Evolutionary conservation across 2,113 vertebrate genomes (phyloP), one percentile per base, ranked within the genome.

Genomic region (Tachycineta bicolor): DNA sequence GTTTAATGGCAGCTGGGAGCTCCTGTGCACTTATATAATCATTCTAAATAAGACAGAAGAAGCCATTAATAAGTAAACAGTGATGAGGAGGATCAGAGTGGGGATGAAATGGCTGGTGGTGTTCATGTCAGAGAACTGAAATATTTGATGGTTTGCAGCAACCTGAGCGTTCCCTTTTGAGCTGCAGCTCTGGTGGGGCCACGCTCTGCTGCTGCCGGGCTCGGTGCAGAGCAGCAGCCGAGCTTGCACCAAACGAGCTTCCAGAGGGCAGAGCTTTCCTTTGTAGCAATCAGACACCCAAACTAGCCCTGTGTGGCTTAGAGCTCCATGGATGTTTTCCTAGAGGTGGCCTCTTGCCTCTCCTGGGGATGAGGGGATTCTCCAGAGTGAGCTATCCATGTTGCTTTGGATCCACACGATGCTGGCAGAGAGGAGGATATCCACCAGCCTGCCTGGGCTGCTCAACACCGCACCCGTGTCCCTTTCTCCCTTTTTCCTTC

Each of bases 41-140:
- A 82, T 56, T 87, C 94, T 69, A 95, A 85, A 77, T 93, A 95
- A 97, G 86, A 96, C 75, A 93, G 85, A 86, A 90, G 92, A 84
- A 93, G 25, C 69, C 86, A 96, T 95, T 96, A 95, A 96, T 94
- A 96, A 96, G 22, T 95, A 92, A 97, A 96, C 41, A 94, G 86
- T 6, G 2, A 87, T 93, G 88, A 91, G 53, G 65, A 93, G 49
- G 65, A 84, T 89, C 80, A 65, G 90, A 90, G 76, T 58, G 62
- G 34, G 77, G 89, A 81, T 74, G 84, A 81, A 96, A 92, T 64
- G 71, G 71, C 43, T 95, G 75, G 29, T 88, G 64, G 59, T 83
- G 47, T 68, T 91, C 39, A 3, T 90, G 39, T 77, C 34, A 69
- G 78, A 82, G 74, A 80, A 49, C 34, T 83, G 88, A 80, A 89